Evolutionary conservation across 2,888 invertebrate species (phyloP), one percentile per base, ranked within the genome.

Genomic region (Lampropteryx suffumata): DNA sequence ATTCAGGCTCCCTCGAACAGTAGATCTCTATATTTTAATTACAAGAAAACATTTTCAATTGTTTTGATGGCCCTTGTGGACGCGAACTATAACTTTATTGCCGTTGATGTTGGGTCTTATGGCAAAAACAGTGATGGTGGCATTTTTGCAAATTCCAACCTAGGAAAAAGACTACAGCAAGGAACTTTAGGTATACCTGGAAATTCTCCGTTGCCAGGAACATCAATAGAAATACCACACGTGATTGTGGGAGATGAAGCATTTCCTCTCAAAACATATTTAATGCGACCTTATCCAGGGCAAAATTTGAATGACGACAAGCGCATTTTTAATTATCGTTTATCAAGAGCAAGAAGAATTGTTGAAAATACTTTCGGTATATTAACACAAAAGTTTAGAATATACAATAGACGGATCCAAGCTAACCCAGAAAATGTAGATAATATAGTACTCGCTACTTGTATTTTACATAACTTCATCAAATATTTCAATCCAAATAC

Each of bases 41-140:
- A 24, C 7, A 24, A 24, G 7, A 24, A 24, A 24, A 24, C 24
- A 24, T 24, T 24, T 6, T 24, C 24, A 7, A 6, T 24, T 24
- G 24, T 24, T 2, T 6, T 24, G 3, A 7, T 24, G 7, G 24
- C 24, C 1, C 1, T 24, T 6, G 24, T 24, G 3, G 24, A 24
- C 7, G 54, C 57, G 17, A 33, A 49, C 35, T 62, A 55, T 43
- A 58, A 53, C 34, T 61, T 62, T 43, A 50, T 51, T 40, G 46
- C 13, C 12, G 46, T 60, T 39, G 59, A 63, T 43, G 50, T 65
- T 28, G 49, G 42, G 10, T 30, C 49, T 29, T 49, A 42, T 42
- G 50, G 50, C 11, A 44, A 43, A 39, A 28, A 24, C 27, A 30
- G 30, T 39, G 50, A 50, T 50, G 26, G 26, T 17, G 29, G 24